Conservation (phyloP, 2,888 invertebrate genomes). For the Tetragonisca angustula region DNA sequence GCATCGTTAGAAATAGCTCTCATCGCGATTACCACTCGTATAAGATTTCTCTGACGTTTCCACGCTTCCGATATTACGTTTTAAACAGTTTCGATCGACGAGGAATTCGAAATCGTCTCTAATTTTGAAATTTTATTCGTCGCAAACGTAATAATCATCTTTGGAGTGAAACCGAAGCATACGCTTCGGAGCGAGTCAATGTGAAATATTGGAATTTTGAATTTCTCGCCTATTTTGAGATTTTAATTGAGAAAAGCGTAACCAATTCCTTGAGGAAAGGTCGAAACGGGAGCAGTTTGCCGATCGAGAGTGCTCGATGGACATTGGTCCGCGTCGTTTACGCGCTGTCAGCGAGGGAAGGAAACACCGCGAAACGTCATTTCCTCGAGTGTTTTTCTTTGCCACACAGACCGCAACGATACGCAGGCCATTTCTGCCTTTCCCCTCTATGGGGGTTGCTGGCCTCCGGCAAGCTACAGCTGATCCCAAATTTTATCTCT, state of each 20-base stretch:
- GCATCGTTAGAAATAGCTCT: not conserved
- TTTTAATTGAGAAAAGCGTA: not conserved
- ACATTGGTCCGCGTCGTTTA: slow-evolving; percentile 14
- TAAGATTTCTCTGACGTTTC: not conserved
- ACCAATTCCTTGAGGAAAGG: not conserved
- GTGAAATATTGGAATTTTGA: not conserved
- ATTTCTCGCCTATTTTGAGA: not conserved
- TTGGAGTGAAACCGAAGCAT: not conserved
- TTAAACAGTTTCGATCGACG: not conserved
- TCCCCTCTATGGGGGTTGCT: slow-evolving; percentile 35
- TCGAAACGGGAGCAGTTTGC: slow-evolving; percentile 18
- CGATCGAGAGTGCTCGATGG: not conserved
- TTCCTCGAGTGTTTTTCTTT: slow-evolving; percentile 61
- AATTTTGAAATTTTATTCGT: not conserved
- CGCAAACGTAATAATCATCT: not conserved
- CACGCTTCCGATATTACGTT: not conserved
- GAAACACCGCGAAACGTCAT: slow-evolving; percentile 48
- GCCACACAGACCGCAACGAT: slow-evolving; percentile 50
- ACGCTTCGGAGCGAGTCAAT: not conserved
- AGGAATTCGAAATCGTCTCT: not conserved
- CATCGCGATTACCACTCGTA: not conserved
- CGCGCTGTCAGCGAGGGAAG: slow-evolving; percentile 17
- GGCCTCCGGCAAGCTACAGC: slow-evolving; percentile 63
- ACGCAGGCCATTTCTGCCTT: slow-evolving; percentile 39
- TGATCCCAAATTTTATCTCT: slow-evolving; percentile 72